Conservation (phyloP, 2,888 invertebrate genomes). For the Ptychoptera contaminata region DNA sequence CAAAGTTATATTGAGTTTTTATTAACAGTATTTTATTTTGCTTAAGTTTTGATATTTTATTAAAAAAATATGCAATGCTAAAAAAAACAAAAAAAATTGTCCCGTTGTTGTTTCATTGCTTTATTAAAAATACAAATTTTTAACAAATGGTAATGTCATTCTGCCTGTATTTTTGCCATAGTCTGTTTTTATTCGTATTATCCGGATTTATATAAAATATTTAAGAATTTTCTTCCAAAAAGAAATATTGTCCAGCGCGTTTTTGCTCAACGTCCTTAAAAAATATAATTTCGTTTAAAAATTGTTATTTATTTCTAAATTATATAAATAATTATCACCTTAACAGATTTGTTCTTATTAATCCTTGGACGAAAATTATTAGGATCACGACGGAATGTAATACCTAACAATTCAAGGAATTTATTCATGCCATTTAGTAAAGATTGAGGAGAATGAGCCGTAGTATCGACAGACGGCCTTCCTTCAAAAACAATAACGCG, state of each 20-base stretch:
- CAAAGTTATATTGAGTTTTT: too few relatives aligned
- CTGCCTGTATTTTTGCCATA: too few relatives aligned
- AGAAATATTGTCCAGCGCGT: conserved; percentile 94
- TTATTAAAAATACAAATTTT: too few relatives aligned
- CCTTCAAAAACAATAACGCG: conserved; percentile 98
- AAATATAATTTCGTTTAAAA: conserved; percentile 16
- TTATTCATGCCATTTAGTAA: conserved; percentile 96
- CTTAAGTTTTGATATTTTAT: too few relatives aligned
- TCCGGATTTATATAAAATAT: too few relatives aligned
- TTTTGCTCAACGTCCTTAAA: conserved; percentile 91
- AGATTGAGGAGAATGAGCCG: conserved; percentile 83
- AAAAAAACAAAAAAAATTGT: too few relatives aligned
- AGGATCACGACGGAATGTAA: conserved; percentile 96
- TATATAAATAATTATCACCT: conserved; percentile 36
- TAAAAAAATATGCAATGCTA: too few relatives aligned
- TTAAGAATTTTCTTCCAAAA: conserved; percentile 64
- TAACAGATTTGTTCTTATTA: conserved; percentile 92
- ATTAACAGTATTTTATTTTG: too few relatives aligned
- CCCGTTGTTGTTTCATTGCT: too few relatives aligned
- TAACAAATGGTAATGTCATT: too few relatives aligned
- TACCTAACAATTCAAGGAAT: conserved; percentile 87
- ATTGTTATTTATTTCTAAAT: not conserved
- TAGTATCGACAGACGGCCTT: conserved; percentile 71
- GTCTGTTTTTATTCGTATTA: too few relatives aligned
- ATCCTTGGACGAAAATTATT: conserved; percentile 98